Evolutionary conservation across 2,797 vertebrate species (phyloP), one percentile per base, ranked within the genome.

Genomic region (Parotocinclus haroldoi): DNA sequence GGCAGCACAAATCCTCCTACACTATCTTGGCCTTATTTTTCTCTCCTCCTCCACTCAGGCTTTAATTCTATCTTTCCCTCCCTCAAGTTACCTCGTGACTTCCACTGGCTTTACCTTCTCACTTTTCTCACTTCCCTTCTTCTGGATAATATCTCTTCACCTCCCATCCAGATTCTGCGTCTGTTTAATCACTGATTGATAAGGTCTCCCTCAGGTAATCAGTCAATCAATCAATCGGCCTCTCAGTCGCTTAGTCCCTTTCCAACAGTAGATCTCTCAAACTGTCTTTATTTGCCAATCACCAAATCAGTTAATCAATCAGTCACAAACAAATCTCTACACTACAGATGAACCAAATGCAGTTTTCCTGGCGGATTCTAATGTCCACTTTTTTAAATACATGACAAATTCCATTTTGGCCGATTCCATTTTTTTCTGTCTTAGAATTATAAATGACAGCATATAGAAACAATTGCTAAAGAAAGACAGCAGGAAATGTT

Each of bases 21-120:
- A 77, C 75, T 69, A 64, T 74, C 74, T 76, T 50, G 60, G 54
- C 60, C 68, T 79, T 66, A 64, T 73, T 72, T 73, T 73, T 66
- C 66, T 45, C 59, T 72, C 61, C 66, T 72, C 69, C 74, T 71
- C 68, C 67, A 71, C 54, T 69, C 17, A 46, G 53, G 27, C 19
- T 57, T 51, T 75, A 60, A 78, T 71, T 73, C 39, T 53, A 40
- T 67, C 72, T 59, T 46, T 59, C 17, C 11, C 62, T 68, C 59
- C 74, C 58, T 66, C 52, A 49, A 49, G 76, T 60, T 63, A 46
- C 69, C 57, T 65, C 19, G 64, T 27, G 52, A 39, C 19, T n/a
- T 68, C 40, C 14, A 51, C 66, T 27, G 19, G 16, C 50, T 55
- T 18, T 66, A 46, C 19, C 13, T 14, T 45, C 16, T 36, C 44